These are phyloP conservation scores for Spinibarbus caldwelli DNA, from an alignment of 2,797 vertebrate species.

Conservation along the genomic window DNA sequence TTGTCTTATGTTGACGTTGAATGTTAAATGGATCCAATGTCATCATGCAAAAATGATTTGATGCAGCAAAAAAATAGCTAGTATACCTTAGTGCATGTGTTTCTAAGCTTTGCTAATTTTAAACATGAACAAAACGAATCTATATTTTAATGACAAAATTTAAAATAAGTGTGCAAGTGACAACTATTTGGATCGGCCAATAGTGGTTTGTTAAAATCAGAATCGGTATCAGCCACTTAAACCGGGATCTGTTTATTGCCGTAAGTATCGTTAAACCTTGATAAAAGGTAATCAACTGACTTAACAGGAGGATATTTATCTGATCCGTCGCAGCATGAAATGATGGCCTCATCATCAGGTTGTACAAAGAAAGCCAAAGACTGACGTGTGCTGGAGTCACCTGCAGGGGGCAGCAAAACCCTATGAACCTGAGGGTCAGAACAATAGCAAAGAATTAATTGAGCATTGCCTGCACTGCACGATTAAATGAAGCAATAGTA, in stretches of 20 bases:
- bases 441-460: not conserved
- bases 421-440: conserved; percentile 69
- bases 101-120: too few relatives aligned
- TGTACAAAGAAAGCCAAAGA: conserved; percentile 78
- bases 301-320: conserved; percentile 75
- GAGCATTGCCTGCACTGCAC: not conserved
- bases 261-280: conserved; percentile 63
- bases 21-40: too few relatives aligned
- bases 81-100: too few relatives aligned
- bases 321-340: conserved; percentile 74
- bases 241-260: not conserved
- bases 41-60: too few relatives aligned
- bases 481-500: not conserved
- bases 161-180: too few relatives aligned
- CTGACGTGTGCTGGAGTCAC: conserved; percentile 67
- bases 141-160: too few relatives aligned
- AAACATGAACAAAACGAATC: too few relatives aligned
- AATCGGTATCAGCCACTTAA: too few relatives aligned
- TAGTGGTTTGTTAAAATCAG: too few relatives aligned
- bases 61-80: too few relatives aligned
- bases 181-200: too few relatives aligned
- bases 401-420: conserved; percentile 72
- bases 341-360: conserved; percentile 68
- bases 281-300: conserved; percentile 59
- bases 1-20: too few relatives aligned